Base-by-base conservation (phyloP, 2,888 invertebrate species). In the Philonicus albiceps region DNA sequence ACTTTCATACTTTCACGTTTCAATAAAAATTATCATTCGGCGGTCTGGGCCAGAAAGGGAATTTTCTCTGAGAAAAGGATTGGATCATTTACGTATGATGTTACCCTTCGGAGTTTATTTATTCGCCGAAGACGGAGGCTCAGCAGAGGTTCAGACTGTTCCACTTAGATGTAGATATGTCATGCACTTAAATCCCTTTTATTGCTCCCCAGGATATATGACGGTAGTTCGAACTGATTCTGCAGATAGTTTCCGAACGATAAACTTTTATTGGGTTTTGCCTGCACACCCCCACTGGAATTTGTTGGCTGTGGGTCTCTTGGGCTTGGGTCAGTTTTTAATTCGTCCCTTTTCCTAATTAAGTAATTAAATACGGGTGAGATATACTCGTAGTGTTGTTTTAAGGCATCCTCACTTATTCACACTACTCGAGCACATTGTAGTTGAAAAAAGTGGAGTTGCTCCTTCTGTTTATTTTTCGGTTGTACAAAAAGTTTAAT, bases 191-290 rank as follows among this genome's bases (percentile, higher is more conserved):
- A 87, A 87, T 75, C 87, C 87, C 64, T 87, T 87, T 87, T 87
- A 87, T 86, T 87, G 87, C 87, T 85, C 31, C 34, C 37, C 37
- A 64, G 85, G 81, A 87, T 87, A 87, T 86, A 87, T 87, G 81
- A 83, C 83, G 86, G 86, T 83, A 86, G 87, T 86, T 83, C 81
- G 86, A 87, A 86, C 86, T 86, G 87, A 87, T 87, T 87, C 83
- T 64, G 43, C 86, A 86, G 86, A 87, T 87, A 87, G 87, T 87
- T 87, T 87, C 87, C 87, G 49, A 86, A 75, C 87, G 86, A 87
- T 87, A 87, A 87, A 87, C 73, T 87, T 87, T 87, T 87, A 87
- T 87, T 86, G 81, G 81, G 49, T 80, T 80, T 85, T 76, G 19
- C 43, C 53, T 76, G 74, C 49, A 55, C 64, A 64, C 64, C 49